Evolutionary conservation across 2,888 invertebrate species (phyloP).

Genomic region (Aricia artaxerxes): DNA sequence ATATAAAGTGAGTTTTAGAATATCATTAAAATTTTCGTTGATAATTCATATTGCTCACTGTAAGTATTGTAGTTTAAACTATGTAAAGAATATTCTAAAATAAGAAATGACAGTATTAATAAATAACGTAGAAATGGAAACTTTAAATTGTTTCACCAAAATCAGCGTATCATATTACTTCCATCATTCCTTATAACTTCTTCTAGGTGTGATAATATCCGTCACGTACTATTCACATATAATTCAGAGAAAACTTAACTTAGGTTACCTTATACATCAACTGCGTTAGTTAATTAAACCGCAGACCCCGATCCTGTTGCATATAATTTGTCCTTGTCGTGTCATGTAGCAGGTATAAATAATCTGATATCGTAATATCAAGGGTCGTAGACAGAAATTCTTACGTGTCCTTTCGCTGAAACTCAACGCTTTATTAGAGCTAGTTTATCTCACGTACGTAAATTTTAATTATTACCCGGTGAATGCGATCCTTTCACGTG

Average conservation of each 20-base stretch:
- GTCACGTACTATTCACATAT: background rate
- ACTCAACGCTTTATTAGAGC: slow-evolving; percentile 58
- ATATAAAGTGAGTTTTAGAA: background rate
- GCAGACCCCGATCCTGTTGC: slow-evolving; percentile 14
- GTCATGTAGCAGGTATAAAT: slow-evolving; percentile 66
- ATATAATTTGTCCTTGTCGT: slow-evolving; percentile 77
- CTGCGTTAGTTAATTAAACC: slow-evolving; percentile 62
- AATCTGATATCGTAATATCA: slow-evolving; percentile 73
- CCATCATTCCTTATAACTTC: background rate
- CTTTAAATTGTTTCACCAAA: background rate
- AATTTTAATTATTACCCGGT: slow-evolving; percentile 44
- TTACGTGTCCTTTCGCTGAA: slow-evolving; percentile 73
- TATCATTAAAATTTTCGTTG: background rate
- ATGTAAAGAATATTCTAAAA: background rate
- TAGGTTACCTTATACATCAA: slow-evolving; percentile 21
- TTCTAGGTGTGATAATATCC: background rate
- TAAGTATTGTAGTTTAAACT: background rate
- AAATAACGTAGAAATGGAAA: background rate
- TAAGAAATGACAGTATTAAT: too few species aligned
- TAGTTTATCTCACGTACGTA: slow-evolving; percentile 48
- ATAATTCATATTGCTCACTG: background rate
- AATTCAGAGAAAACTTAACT: background rate
- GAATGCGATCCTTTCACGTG: slow-evolving; percentile 33
- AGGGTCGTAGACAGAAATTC: slow-evolving; percentile 71
- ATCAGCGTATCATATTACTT: background rate